Base-by-base conservation (phyloP, 53 echinoderm and acorn worm genomes). In the Holothuria leucospilota region DNA sequence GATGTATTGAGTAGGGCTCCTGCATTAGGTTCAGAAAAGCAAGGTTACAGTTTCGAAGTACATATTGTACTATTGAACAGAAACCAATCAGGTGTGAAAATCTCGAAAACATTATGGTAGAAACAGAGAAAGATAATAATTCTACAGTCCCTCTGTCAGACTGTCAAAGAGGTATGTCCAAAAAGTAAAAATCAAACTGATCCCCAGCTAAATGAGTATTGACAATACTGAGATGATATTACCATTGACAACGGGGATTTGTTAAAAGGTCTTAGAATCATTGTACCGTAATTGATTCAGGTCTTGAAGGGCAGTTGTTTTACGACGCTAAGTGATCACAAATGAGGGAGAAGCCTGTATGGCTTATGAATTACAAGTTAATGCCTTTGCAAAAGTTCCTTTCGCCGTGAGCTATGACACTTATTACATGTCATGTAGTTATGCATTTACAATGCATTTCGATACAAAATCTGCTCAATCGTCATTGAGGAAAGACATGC, bases 401-500 rank as follows among this genome's bases (percentile, higher is more conserved):
- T n/a, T n/a, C n/a, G n/a, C n/a, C n/a, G n/a, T n/a, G n/a, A n/a
- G n/a, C n/a, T n/a, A n/a, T n/a, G n/a, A n/a, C n/a, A n/a, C n/a
- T n/a, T n/a, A n/a, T n/a, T n/a, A n/a, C n/a, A n/a, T n/a, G n/a
- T n/a, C n/a, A n/a, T n/a, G n/a, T n/a, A n/a, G n/a, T n/a, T n/a
- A n/a, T n/a, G n/a, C n/a, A n/a, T n/a, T n/a, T n/a, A n/a, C n/a
- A n/a, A n/a, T n/a, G n/a, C n/a, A n/a, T n/a, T n/a, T n/a, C n/a
- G n/a, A n/a, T n/a, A n/a, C n/a, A n/a, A n/a, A n/a, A n/a, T n/a
- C n/a, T n/a, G n/a, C n/a, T n/a, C n/a, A n/a, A 14, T 6, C 8
- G 16, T 85, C 30, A 1, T 39, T 92, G 41, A 71, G 89, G 26
- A 65, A 62, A 59, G 74, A 82, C 6, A 89, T 86, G 68, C 59